These are phyloP conservation scores for Erithacus rubecula DNA, from an alignment of 2,797 vertebrate species.

Conservation along the genomic window DNA sequence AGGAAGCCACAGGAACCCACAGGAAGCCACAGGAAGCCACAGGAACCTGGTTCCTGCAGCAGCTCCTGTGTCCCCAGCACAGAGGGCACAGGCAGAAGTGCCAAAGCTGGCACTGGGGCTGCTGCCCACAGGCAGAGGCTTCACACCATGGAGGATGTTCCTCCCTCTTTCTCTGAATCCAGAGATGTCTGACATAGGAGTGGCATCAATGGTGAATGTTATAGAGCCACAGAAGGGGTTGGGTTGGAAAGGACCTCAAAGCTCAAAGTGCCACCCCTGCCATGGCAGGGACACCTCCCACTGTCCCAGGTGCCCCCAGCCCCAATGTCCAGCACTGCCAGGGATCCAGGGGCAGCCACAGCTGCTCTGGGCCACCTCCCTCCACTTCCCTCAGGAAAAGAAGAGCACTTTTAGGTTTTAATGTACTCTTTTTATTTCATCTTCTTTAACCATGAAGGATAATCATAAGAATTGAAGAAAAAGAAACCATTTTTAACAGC, in stretches of 20 bases:
- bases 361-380: not conserved
- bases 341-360: not conserved
- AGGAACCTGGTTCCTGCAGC: not conserved
- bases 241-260: not conserved
- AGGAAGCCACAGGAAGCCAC: no score
- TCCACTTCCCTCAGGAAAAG: not conserved
- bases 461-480: not conserved
- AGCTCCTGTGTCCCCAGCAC: not conserved
- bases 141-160: not conserved
- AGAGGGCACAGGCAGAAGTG: not conserved
- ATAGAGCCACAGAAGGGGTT: not conserved
- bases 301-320: not conserved
- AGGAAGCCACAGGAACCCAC: not conserved
- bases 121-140: not conserved
- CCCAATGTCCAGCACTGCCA: accelerated
- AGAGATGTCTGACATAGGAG: not conserved
- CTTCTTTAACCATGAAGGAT: not conserved
- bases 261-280: accelerated
- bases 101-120: not conserved
- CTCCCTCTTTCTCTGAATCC: not conserved
- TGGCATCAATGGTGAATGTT: not conserved
- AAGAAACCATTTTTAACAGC: not conserved
- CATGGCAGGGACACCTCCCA: not conserved
- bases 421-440: not conserved
- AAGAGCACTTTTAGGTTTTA: not conserved